phyloP scores from a whole-genome alignment of 2,113 vertebrate genomes.

The Triplophysa siluroides region DNA sequence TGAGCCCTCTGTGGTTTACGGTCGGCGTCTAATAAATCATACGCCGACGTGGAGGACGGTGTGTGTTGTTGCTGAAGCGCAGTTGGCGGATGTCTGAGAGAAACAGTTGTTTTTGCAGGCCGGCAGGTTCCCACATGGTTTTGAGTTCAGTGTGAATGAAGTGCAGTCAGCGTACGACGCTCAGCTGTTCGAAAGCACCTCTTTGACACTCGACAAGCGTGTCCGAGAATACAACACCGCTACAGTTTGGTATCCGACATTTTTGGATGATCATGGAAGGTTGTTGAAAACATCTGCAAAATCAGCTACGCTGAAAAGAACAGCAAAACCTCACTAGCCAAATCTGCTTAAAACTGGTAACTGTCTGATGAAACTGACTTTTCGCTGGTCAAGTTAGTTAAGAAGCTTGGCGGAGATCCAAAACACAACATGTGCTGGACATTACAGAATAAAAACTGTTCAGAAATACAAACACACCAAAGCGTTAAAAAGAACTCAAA shows the following conservation, averaged over 20 bases:
- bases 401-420: too few relatives aligned
- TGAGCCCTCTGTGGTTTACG: constrained; percentile 18
- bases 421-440: too few relatives aligned
- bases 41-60: constrained; percentile 4
- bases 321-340: too few relatives aligned
- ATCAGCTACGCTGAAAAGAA: too few relatives aligned
- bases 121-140: constrained; percentile 50
- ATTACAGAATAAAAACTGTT: background rate
- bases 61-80: constrained; percentile 15
- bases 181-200: constrained; percentile 36
- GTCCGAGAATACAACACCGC: constrained; percentile 30
- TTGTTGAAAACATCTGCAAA: background rate
- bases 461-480: background rate
- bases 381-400: too few relatives aligned
- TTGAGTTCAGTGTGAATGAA: constrained; percentile 48
- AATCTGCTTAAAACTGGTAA: too few relatives aligned
- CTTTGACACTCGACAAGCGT: constrained; percentile 23
- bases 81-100: constrained; percentile 46
- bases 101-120: constrained; percentile 51
- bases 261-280: too few relatives aligned
- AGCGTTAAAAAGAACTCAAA: background rate
- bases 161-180: constrained; percentile 43
- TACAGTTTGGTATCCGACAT: background rate
- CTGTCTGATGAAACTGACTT: too few relatives aligned
- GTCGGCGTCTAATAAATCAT: constrained; percentile 45